A percentile compares a stretch with the other conserved stretches of the same genome.
phyloP scores from a whole-genome alignment of 2,888 invertebrate species.

The Silvanus unidentatus region DNA sequence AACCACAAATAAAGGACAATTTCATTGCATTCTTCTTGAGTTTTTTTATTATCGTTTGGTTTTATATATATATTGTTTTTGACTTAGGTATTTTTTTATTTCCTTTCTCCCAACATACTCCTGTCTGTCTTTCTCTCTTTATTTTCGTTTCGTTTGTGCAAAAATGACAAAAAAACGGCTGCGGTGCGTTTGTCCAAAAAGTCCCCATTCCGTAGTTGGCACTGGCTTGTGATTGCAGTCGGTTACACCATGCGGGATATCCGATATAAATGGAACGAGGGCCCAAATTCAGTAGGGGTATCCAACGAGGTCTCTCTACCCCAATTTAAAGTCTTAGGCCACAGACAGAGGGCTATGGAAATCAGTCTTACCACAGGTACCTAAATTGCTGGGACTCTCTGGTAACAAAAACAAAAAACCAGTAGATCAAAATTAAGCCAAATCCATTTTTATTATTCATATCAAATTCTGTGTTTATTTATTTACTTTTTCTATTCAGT shows the following conservation, averaged over 20 bases:
- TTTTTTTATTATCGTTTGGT: slow-evolving; percentile 1
- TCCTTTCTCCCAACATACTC: slow-evolving; percentile 5
- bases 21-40: neutral
- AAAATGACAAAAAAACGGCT: slow-evolving; percentile 15
- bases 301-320: slow-evolving; percentile 94
- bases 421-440: slow-evolving; percentile 4
- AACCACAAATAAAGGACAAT: slow-evolving; percentile 29
- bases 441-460: neutral
- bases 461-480: neutral
- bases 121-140: slow-evolving; percentile 14
- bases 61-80: neutral
- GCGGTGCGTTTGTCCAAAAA: slow-evolving; percentile 21
- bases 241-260: slow-evolving; percentile 98
- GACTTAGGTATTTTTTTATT: neutral
- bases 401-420: slow-evolving; percentile 5
- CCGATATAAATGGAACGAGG: slow-evolving; percentile 96
- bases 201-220: slow-evolving; percentile 36
- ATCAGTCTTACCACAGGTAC: slow-evolving; percentile 95
- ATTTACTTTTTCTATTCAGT: neutral
- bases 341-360: slow-evolving; percentile 92
- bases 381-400: neutral
- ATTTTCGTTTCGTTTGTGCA: slow-evolving; percentile 9
- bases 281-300: slow-evolving; percentile 90
- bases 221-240: slow-evolving; percentile 64
- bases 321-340: slow-evolving; percentile 96